Percentiles rank a stretch among this genome's conserved stretches.
These are phyloP conservation scores for Vulpes lagopus DNA, from an alignment of 2,113 vertebrate genomes.

Conservation along the genomic window DNA sequence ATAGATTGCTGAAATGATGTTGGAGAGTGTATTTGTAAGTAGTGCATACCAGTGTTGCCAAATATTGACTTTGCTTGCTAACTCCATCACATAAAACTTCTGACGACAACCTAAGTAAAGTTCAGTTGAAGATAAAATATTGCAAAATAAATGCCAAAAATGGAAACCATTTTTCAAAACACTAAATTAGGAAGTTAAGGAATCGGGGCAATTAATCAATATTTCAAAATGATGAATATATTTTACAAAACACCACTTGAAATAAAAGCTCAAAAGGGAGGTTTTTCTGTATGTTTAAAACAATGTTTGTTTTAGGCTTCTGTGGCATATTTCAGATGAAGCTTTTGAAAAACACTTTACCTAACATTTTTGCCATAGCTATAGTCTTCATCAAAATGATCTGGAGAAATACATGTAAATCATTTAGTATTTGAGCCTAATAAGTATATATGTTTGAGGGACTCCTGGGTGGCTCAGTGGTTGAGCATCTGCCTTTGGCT, in stretches of 20 bases:
- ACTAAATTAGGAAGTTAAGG: conserved; percentile 86
- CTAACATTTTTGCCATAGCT: conserved; percentile 34
- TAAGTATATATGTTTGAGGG: conserved; percentile 13
- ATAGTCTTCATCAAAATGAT: conserved; percentile 33
- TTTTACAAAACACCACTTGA: conserved; percentile 82
- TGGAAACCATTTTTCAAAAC: conserved; percentile 87
- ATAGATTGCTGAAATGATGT: conserved; percentile 76
- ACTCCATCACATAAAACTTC: conserved; percentile 83
- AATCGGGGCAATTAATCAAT: conserved; percentile 85
- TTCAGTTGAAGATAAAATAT: conserved; percentile 86
- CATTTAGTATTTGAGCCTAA: conserved; percentile 9
- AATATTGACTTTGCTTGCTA: conserved; percentile 84
- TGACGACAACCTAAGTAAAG: conserved; percentile 84
- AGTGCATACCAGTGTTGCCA: conserved; percentile 75
- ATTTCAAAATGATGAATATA: conserved; percentile 85
- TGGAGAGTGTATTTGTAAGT: conserved; percentile 76
- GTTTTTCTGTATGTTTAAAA: conserved; percentile 64
- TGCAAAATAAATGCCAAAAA: conserved; percentile 86
- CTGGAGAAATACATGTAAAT: conserved; percentile 34
- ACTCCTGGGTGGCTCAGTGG: no score
- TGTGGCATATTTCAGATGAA: conserved; percentile 66
- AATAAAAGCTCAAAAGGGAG: conserved; percentile 77
- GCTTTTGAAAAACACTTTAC: conserved; percentile 46
- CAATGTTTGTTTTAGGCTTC: conserved; percentile 68
- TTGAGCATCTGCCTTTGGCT: no score